phyloP scores from a whole-genome alignment of 2,113 vertebrate genomes.

The Madoqua kirkii region DNA sequence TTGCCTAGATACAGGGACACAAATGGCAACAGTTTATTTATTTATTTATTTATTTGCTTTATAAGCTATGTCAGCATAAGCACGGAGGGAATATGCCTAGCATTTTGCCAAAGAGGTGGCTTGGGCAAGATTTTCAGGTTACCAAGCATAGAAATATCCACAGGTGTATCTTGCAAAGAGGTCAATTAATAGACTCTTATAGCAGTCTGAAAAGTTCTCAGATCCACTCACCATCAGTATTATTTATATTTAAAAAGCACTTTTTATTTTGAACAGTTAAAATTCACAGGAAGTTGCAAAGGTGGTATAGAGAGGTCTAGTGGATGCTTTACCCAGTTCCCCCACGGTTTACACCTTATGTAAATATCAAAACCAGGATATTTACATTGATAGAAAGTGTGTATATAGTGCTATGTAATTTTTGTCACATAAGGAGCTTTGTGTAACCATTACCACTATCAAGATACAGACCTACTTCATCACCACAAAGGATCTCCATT shows the following conservation, averaged over 20 bases:
- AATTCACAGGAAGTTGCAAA: neutral
- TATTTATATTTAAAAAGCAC: neutral
- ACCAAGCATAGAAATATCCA: neutral
- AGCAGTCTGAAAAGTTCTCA: neutral
- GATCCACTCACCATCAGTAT: neutral
- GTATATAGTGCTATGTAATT: neutral
- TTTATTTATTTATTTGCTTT: neutral
- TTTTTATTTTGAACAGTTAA: neutral
- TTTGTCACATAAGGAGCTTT: neutral
- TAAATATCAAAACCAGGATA: neutral
- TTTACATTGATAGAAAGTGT: neutral
- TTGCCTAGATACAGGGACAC: neutral
- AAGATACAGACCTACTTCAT: neutral
- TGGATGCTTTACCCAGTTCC: fast-evolving
- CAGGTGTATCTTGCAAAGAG: neutral
- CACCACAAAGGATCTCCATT: neutral
- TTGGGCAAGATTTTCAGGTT: neutral
- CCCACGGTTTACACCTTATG: neutral
- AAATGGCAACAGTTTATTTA: neutral
- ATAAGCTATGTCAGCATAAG: neutral
- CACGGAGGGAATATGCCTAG: neutral
- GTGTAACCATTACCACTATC: neutral
- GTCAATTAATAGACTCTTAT: neutral
- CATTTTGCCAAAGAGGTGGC: neutral
- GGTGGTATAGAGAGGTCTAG: neutral